A percentile compares a stretch with the other conserved stretches of the same genome.
Conservation (phyloP, 2,113 vertebrate species). For the Vulpes lagopus region DNA sequence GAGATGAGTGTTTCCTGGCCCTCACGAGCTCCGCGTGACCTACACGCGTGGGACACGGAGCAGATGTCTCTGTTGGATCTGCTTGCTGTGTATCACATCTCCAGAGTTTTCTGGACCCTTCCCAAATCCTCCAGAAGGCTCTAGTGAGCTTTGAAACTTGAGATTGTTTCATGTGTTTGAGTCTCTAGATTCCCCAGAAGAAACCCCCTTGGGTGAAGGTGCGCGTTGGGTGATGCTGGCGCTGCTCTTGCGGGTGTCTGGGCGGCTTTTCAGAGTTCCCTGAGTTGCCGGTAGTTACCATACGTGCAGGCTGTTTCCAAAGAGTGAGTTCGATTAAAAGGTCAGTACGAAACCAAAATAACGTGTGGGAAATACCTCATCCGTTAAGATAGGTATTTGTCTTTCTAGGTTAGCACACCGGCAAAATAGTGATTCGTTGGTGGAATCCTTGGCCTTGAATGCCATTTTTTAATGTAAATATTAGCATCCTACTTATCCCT, state of each 20-base stretch:
- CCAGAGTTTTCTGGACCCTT: background rate
- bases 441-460: background rate
- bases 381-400: background rate
- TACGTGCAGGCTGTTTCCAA: background rate
- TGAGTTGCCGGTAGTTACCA: background rate
- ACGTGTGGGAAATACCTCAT: background rate
- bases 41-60: background rate
- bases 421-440: background rate
- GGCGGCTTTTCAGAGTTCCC: background rate
- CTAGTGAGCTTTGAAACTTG: background rate
- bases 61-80: background rate
- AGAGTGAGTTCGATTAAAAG: background rate
- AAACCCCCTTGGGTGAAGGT: background rate
- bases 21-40: background rate
- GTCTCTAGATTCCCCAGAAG: background rate
- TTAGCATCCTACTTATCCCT: no score
- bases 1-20: background rate
- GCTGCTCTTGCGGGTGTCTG: background rate
- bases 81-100: background rate
- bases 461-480: background rate
- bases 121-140: background rate
- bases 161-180: background rate
- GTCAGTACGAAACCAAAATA: background rate
- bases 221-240: fast-evolving
- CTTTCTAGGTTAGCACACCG: background rate